phyloP scores from a whole-genome alignment of 2,888 invertebrate species.

The Acrobasis repandana region DNA sequence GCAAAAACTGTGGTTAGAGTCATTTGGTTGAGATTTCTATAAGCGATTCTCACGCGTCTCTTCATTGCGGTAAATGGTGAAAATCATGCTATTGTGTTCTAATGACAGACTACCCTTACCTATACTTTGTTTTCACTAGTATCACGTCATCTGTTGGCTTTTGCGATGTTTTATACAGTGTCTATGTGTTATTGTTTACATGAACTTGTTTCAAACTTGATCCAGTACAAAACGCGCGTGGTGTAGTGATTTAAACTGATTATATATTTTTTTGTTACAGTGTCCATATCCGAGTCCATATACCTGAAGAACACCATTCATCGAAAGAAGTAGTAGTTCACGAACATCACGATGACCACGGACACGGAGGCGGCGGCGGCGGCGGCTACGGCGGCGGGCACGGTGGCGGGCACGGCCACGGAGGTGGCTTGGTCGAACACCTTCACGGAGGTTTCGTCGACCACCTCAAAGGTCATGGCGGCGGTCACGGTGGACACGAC shows the following conservation, averaged over 20 bases:
- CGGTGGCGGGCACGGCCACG: conserved; percentile 37
- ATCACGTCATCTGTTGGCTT: conserved; percentile 53
- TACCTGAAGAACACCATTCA: conserved; percentile 76
- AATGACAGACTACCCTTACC: conserved; percentile 50
- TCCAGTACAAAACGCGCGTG: no score
- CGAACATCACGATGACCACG: conserved; percentile 62
- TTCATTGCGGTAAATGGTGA: conserved; percentile 74
- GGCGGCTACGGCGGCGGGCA: conserved; percentile 34
- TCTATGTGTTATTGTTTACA: conserved; percentile 27
- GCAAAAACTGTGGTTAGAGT: conserved; percentile 61
- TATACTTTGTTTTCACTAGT: conserved; percentile 59
- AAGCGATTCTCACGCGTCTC: conserved; percentile 70
- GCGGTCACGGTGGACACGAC: conserved; percentile 40
- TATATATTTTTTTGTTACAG: conserved; percentile 55
- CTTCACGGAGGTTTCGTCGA: conserved; percentile 31
- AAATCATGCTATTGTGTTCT: conserved; percentile 69
- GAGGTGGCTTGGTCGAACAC: conserved; percentile 29
- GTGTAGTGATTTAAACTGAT: conserved; percentile 20
- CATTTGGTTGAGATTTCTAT: conserved; percentile 73
- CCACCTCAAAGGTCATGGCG: conserved; percentile 35
- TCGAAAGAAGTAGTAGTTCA: conserved; percentile 74
- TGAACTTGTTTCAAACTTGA: background rate
- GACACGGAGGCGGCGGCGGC: conserved; percentile 46
- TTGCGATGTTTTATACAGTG: conserved; percentile 55
- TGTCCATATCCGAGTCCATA: conserved; percentile 81